Evolutionary conservation across 2,797 vertebrate species (phyloP).

Genomic region (Zalophus californianus): DNA sequence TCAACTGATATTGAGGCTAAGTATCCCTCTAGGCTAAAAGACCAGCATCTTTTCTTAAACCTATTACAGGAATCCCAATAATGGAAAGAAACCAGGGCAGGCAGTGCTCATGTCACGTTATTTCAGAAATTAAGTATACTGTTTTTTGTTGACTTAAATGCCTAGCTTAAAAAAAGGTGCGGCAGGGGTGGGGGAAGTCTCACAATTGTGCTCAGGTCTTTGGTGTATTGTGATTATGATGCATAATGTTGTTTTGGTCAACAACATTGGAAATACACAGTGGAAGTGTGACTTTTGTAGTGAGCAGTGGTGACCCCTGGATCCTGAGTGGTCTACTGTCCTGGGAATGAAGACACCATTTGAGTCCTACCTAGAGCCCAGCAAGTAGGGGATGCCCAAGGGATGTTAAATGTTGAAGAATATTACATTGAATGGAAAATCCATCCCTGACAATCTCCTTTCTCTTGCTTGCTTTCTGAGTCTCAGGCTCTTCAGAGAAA

Average conservation of each 20-base stretch:
- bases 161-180: not conserved
- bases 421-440: not conserved
- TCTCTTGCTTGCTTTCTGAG: conserved; percentile 33
- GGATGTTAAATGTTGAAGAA: conserved; percentile 8
- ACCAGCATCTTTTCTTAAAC: conserved; percentile 49
- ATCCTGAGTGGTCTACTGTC: not conserved
- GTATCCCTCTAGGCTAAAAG: conserved; percentile 11
- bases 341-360: not conserved
- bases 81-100: conserved; percentile 7
- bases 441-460: not conserved
- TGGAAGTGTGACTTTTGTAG: not conserved
- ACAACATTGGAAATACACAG: not conserved
- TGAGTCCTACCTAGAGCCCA: not conserved
- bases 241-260: not conserved
- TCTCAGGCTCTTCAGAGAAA: conserved; percentile 30
- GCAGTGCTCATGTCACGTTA: not conserved
- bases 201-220: not conserved
- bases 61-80: not conserved
- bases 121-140: conserved; percentile 31
- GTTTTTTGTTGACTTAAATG: conserved; percentile 22
- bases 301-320: not conserved
- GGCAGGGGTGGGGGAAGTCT: not conserved
- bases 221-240: not conserved
- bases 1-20: conserved; percentile 30
- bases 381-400: not conserved